These are phyloP conservation scores for Apis dorsata DNA, from an alignment of 1,140 invertebrate genomes.

Conservation along the genomic window DNA sequence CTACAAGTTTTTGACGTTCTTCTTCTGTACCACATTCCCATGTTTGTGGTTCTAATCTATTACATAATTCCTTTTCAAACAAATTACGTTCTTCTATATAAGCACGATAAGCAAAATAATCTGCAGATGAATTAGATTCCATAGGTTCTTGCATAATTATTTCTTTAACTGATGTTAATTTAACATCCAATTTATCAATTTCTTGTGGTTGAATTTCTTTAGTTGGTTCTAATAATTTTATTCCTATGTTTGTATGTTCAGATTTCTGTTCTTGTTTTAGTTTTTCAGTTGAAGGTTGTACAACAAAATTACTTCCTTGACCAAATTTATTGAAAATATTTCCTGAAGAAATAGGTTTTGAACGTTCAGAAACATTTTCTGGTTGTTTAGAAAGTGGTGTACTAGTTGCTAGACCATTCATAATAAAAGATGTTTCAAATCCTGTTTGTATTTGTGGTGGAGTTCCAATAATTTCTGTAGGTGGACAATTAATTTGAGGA, in stretches of 20 bases:
- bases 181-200: slow-evolving; percentile 39
- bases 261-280: slow-evolving; percentile 34
- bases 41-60: slow-evolving; percentile 58
- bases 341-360: slow-evolving; percentile 43
- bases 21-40: slow-evolving; percentile 77
- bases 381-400: slow-evolving; percentile 68
- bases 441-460: slow-evolving; percentile 37
- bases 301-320: slow-evolving; percentile 44
- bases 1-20: slow-evolving; percentile 77
- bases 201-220: slow-evolving; percentile 32
- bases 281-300: slow-evolving; percentile 20
- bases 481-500: slow-evolving; percentile 76
- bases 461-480: slow-evolving; percentile 68
- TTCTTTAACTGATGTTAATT: slow-evolving; percentile 34
- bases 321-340: slow-evolving; percentile 62
- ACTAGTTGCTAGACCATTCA: slow-evolving; percentile 66
- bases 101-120: slow-evolving; percentile 62
- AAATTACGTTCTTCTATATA: slow-evolving; percentile 75
- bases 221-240: slow-evolving; percentile 17
- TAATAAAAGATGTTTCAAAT: slow-evolving; percentile 68
- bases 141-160: background rate
- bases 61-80: slow-evolving; percentile 80
- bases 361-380: slow-evolving; percentile 47
- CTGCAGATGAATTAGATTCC: slow-evolving; percentile 56
- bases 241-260: slow-evolving; percentile 24